A percentile compares a stretch with the other conserved stretches of the same genome.
Conservation (phyloP, 2,888 invertebrate genomes). For the Endomychus coccineus region DNA sequence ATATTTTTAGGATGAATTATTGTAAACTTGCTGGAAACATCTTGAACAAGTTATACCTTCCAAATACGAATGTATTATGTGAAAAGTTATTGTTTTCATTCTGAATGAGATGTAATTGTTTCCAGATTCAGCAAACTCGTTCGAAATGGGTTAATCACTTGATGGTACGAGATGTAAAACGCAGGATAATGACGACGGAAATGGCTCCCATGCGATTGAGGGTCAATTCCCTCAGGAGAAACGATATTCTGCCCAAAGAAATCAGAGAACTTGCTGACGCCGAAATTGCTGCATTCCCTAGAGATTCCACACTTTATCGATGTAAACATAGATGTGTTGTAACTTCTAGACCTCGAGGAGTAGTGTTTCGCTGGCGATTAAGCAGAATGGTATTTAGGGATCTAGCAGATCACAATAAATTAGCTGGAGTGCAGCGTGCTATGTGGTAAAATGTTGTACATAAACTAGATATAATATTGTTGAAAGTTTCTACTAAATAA, state of each 20-base stretch:
- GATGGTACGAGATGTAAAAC: constrained; percentile 82
- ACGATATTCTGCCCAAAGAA: constrained; percentile 77
- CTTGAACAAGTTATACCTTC: no score
- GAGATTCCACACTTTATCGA: constrained; percentile 60
- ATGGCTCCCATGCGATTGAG: constrained; percentile 70
- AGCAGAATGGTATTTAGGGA: constrained; percentile 88
- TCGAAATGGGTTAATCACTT: constrained; percentile 74
- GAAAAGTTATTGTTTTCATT: no score
- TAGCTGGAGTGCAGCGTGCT: constrained; percentile 89
- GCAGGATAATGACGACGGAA: constrained; percentile 67
- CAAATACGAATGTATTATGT: no score
- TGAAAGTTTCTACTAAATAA: not conserved
- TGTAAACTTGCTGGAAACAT: no score
- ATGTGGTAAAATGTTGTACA: constrained; percentile 61
- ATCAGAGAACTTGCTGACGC: constrained; percentile 68
- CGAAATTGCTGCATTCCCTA: constrained; percentile 68
- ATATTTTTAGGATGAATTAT: no score
- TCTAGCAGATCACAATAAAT: constrained; percentile 87
- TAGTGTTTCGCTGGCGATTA: constrained; percentile 72
- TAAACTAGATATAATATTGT: no score
- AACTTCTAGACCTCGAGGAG: constrained; percentile 80
- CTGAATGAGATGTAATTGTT: no score
- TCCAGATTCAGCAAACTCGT: constrained; percentile 63
- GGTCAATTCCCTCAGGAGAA: constrained; percentile 75
- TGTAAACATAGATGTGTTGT: constrained; percentile 74